Conservation (phyloP, 2,113 vertebrate genomes). For the Perccottus glenii region DNA sequence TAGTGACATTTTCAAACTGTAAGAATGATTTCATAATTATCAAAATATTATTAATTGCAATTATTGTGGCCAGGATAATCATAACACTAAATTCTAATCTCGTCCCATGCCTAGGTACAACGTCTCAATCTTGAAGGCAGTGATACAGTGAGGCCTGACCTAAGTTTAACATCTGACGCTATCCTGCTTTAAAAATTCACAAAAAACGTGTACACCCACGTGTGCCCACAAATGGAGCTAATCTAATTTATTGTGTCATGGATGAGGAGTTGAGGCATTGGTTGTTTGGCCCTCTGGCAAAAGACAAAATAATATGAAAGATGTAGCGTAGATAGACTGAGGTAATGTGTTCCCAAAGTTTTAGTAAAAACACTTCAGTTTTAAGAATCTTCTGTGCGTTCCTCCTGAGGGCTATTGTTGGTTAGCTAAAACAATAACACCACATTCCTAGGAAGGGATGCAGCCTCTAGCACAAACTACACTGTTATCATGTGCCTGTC, state of each 20-base stretch:
- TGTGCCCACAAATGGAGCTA: slow-evolving; percentile 12
- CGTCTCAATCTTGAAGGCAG: too few species aligned
- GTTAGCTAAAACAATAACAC: slow-evolving; percentile 65
- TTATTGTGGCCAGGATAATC: too few species aligned
- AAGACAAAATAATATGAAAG: slow-evolving; percentile 34
- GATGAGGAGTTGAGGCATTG: slow-evolving; percentile 40
- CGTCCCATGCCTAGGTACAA: too few species aligned
- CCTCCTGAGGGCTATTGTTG: slow-evolving; percentile 62
- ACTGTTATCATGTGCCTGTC: slow-evolving; percentile 39
- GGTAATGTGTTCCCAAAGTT: slow-evolving; percentile 52
- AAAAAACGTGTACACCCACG: slow-evolving; percentile 23
- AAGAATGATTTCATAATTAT: too few species aligned
- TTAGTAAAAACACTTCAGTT: slow-evolving; percentile 58
- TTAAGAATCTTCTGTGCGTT: slow-evolving; percentile 54
- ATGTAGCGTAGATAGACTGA: slow-evolving; percentile 36
- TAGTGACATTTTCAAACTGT: too few species aligned
- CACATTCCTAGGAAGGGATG: slow-evolving; percentile 49
- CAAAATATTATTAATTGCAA: too few species aligned
- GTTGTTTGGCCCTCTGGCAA: slow-evolving; percentile 36
- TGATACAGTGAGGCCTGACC: too few species aligned
- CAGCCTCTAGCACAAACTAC: slow-evolving; percentile 24
- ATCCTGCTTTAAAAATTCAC: too few species aligned
- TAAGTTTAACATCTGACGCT: too few species aligned
- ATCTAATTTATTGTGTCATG: slow-evolving; percentile 53
- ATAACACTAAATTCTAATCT: too few species aligned